Base-by-base conservation (phyloP, 2,888 invertebrate genomes). In the Agrochola lychnidis region DNA sequence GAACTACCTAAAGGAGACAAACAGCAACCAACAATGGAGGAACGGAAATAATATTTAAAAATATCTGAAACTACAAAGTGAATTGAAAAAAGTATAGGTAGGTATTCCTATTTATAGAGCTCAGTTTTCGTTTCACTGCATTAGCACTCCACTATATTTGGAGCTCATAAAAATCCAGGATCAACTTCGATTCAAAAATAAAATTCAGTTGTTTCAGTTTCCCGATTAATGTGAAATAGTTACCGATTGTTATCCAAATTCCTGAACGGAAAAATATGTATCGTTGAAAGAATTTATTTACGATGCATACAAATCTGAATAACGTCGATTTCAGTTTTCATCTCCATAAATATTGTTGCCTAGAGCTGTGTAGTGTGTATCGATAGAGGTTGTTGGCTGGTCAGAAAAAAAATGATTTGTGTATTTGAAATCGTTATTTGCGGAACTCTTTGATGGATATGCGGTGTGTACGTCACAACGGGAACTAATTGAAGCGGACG, bases 401-500 rank as follows among this genome's bases (percentile, higher is more conserved):
- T 56, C 59, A 6, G 48, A 67, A 85, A 69, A 77, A 76, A 59
- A 78, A 86, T 62, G 62, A 70, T 83, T 82, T 70, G 75, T 71
- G 79, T 82, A 84, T 87, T 87, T 81, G 74, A 71, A 81, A 84
- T 64, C 61, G 83, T 84, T 86, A 81, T 87, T 85, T 82, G 83
- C 69, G 63, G 72, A 78, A 77, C 83, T 75, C 78, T 70, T 82
- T 87, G 87, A 89, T 87, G 84, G 85, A 84, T 89, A 83, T 84
- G 82, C 81, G 74, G 85, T 73, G 77, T 82, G 84, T 82, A 75
- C 83, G 74, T 80, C 80, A 81, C 82, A 77, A 79, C 64, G 83
- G 79, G 81, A 87, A 87, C 89, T 92, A 92, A 92, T 92, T 92
- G 92, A 89, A 91, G 84, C 86, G 82, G 81, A 73, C 84, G 81